Evolutionary conservation across 2,113 vertebrate species (phyloP).

Genomic region (Ammodytes marinus): DNA sequence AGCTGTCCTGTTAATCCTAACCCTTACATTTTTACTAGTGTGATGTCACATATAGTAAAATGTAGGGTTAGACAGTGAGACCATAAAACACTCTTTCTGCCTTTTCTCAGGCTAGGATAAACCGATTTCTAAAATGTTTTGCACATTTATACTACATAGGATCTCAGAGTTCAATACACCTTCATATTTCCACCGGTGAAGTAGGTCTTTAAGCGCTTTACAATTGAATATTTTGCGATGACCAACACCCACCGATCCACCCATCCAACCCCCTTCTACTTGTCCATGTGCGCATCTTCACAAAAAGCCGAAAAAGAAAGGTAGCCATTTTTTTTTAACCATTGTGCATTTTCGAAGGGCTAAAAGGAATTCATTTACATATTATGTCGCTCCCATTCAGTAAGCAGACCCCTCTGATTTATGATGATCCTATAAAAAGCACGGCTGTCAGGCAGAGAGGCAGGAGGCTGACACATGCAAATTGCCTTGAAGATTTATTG

Average conservation of each 20-base stretch:
- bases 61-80: too few relatives aligned
- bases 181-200: too few relatives aligned
- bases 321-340: not conserved
- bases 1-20: too few relatives aligned
- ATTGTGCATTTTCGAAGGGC: slow-evolving; percentile 30
- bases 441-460: slow-evolving; percentile 55
- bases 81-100: too few relatives aligned
- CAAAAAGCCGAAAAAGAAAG: not conserved
- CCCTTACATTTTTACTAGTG: too few relatives aligned
- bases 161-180: too few relatives aligned
- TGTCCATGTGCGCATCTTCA: not conserved
- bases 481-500: slow-evolving; percentile 71
- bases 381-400: slow-evolving; percentile 44
- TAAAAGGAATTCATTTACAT: slow-evolving; percentile 68
- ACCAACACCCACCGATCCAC: slow-evolving; percentile 12
- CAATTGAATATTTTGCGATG: not conserved
- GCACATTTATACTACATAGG: too few relatives aligned
- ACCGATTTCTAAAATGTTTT: too few relatives aligned
- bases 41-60: too few relatives aligned
- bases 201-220: too few relatives aligned
- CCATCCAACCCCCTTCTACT: not conserved
- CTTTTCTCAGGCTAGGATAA: too few relatives aligned
- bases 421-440: slow-evolving; percentile 63
- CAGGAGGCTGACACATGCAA: slow-evolving; percentile 63
- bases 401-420: slow-evolving; percentile 66